Evolutionary conservation across 2,888 invertebrate genomes (phyloP).

Genomic region (Blastobasis adustella): DNA sequence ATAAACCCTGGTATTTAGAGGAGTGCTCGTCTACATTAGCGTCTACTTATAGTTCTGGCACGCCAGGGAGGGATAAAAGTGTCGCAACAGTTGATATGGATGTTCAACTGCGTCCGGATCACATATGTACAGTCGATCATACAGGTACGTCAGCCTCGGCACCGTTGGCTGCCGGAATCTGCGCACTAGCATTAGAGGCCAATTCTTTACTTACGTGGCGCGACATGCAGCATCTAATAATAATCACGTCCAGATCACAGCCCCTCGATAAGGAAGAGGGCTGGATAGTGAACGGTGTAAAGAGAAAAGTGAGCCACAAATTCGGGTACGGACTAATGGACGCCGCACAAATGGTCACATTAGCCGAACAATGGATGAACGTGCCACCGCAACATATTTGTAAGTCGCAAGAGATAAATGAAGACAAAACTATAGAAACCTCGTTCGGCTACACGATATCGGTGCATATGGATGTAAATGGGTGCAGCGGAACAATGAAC

Average conservation of each 20-base stretch:
- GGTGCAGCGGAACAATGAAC: constrained; percentile 90
- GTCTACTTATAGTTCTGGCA: constrained; percentile 97
- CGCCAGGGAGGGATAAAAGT: constrained; percentile 92
- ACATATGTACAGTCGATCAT: constrained; percentile 92
- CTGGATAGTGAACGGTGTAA: constrained; percentile 95
- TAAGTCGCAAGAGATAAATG: constrained; percentile 90
- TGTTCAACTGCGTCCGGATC: constrained; percentile 87
- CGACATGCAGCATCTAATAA: constrained; percentile 97
- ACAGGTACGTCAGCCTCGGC: constrained; percentile 96
- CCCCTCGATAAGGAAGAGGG: constrained; percentile 94
- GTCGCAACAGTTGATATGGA: constrained; percentile 95
- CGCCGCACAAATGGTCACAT: constrained; percentile 91
- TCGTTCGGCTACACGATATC: constrained; percentile 84
- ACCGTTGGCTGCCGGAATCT: constrained; percentile 95
- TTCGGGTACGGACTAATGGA: constrained; percentile 99
- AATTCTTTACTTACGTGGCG: constrained; percentile 96
- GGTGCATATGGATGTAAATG: constrained; percentile 92
- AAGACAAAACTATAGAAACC: constrained; percentile 86
- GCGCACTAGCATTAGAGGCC: constrained; percentile 93
- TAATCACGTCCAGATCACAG: constrained; percentile 89
- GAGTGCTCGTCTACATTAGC: constrained; percentile 99
- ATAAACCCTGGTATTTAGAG: constrained; percentile 98
- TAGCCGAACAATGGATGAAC: constrained; percentile 94
- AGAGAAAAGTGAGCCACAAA: constrained; percentile 95
- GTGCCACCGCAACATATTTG: constrained; percentile 97